Base-by-base conservation (phyloP, 2,797 vertebrate species). In the Trachops cirrhosus region DNA sequence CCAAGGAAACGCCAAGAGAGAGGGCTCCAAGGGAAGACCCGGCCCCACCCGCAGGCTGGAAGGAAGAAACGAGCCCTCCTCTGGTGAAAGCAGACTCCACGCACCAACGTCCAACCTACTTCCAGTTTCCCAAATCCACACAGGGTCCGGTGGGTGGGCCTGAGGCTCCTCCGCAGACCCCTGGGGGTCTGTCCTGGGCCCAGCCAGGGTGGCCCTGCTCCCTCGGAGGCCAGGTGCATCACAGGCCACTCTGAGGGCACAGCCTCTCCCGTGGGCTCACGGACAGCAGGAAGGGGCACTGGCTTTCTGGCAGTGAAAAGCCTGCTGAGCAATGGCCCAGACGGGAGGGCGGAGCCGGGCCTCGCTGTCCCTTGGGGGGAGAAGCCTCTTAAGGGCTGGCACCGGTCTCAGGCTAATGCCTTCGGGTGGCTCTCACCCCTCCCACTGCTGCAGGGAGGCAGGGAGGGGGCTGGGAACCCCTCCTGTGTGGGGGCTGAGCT, bases 381-480 rank as follows among this genome's bases (percentile, higher is more conserved):
- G 68, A 32, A 88, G 86, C 92, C 87, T 94, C 93, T 93, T 75
- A 93, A 87, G 64, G 86, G 62, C 80, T 94, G 86, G 87, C 90
- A 39, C 54, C 59, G 48, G 84, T 67, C 19, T 86, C 34, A 3
- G 89, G 32, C 82, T 96, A 89, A 92, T 86, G 79, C n/a, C 16
- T 80, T 52, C 32, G 50, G 1, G 14, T 7, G 6, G 29, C 32
- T 34, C 80, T 85, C 41, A 2, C 19, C n/a, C 14, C 70, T 48
- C 78, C 64, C 18, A 22, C 52, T 0, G 9, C 44, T 14, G 10
- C 37, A 41, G 62, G 46, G 32, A 52, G 57, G 62, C 48, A 50
- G 48, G 41, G 39, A 46, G 21, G n/a, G 21, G n/a, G 37, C 32
- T 82, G 71, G n/a, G 78, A 24, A 18, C 9, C 50, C 44, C 39